Percentiles rank a stretch among this genome's conserved stretches.
Evolutionary conservation across 2,888 invertebrate genomes (phyloP).

Genomic region (Dermolepida albohirtum): DNA sequence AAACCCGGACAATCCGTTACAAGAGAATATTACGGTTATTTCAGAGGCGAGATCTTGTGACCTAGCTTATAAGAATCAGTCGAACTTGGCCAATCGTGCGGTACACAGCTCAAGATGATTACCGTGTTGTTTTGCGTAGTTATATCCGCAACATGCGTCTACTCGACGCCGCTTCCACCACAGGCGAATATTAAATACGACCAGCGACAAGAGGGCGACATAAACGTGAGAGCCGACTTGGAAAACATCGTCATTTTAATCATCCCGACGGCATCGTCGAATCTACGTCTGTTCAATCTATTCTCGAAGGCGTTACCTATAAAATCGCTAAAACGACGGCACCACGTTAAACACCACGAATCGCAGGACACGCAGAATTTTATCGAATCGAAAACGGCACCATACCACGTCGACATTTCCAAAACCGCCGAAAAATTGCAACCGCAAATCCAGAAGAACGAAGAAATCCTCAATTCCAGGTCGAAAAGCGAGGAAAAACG

Average conservation of each 20-base stretch:
- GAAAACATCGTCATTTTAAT: slow-evolving; percentile 80
- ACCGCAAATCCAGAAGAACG: slow-evolving; percentile 48
- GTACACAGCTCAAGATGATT: no score
- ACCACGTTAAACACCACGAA: slow-evolving; percentile 38
- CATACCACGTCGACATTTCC: slow-evolving; percentile 76
- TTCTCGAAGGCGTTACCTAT: slow-evolving; percentile 57
- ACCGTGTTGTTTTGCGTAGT: no score
- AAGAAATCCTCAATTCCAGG: slow-evolving; percentile 56
- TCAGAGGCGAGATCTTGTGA: no score
- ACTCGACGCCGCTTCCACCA: no score
- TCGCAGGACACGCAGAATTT: slow-evolving; percentile 66
- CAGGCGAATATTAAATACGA: slow-evolving; percentile 65
- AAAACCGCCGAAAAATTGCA: slow-evolving; percentile 55
- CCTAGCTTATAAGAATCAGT: no score
- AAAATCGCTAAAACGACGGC: slow-evolving; percentile 45
- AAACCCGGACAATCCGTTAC: no score
- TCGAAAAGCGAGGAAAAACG: slow-evolving; percentile 52
- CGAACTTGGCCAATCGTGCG: no score
- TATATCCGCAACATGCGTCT: no score
- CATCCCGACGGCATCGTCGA: slow-evolving; percentile 62
- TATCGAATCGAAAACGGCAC: slow-evolving; percentile 74
- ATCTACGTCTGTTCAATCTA: slow-evolving; percentile 54
- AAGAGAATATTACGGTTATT: no score
- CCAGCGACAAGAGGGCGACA: slow-evolving; percentile 82
- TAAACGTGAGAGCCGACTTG: slow-evolving; percentile 78